Base-by-base conservation (phyloP, 1,140 invertebrate genomes). In the Drosophila sp. region DNA sequence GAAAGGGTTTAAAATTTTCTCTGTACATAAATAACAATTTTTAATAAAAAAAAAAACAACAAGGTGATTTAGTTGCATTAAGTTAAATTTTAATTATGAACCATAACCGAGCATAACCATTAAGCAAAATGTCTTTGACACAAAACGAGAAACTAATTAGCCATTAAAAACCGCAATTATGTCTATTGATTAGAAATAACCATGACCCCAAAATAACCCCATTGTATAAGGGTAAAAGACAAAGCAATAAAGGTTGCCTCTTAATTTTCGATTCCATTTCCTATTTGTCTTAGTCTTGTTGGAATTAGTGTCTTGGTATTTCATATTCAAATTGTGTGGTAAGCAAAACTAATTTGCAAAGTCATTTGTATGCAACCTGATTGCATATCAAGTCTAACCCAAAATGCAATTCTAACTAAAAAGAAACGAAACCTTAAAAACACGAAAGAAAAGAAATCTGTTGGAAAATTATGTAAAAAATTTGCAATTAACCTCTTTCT, bases 1-100 rank as follows among this genome's bases (percentile, higher is more conserved):
- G 27, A 50, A 50, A 50, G 44, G 44, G 44, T 25, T 50, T 50
- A 50, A 50, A 25, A 50, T 50, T 50, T 50, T 27, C 1, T 50
- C 7, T 50, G 23, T 50, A 50, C 7, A 50, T 50, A 50, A 50
- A 50, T 50, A 27, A 27, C 44, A 50, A 27, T 27, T 50, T 50
- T 6, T 8, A 27, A 50, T 50, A 50, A 27, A 50, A 50, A 27
- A 10, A 27, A 4, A n/a, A 27, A 50, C 25, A 25, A 6, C 7
- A 47, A 47, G 7, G 23, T 47, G 44, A 50, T 50, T 50, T 27
- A 27, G 23, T 27, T 50, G 7, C 7, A 10, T 27, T 50, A 25
- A 50, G 44, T 27, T 10, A 8, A 50, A 50, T 27, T 27, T 50
- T 50, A 50, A 50, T 50, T 50, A 50, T 50, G 44, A 8, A 10